Conservation (phyloP, 2,113 vertebrate genomes). For the Nothoprocta perdicaria region DNA sequence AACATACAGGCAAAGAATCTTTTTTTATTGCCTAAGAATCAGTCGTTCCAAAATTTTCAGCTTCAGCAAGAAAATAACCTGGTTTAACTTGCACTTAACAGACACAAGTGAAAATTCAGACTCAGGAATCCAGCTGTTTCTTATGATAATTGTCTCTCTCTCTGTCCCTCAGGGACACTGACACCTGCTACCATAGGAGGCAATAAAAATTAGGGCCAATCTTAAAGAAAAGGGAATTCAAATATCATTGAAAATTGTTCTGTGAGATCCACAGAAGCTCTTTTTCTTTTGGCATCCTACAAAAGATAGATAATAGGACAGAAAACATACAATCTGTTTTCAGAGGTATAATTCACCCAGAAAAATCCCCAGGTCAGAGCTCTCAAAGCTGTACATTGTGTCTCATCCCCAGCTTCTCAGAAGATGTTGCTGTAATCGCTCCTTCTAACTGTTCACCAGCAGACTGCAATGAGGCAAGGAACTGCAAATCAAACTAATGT, state of each 20-base stretch:
- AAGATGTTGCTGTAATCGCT: not conserved
- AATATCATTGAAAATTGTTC: not conserved
- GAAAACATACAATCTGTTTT: not conserved
- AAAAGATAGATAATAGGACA: not conserved
- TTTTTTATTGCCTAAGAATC: not conserved
- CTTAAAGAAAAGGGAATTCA: not conserved
- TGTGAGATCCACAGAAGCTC: not conserved
- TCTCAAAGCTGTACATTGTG: not conserved
- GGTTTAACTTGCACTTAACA: not conserved
- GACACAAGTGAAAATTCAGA: not conserved
- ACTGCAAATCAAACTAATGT: not conserved
- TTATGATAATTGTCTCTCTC: not conserved
- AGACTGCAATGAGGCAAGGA: not conserved
- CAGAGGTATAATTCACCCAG: not conserved
- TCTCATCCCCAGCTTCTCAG: not conserved
- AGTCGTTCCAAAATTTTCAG: not conserved
- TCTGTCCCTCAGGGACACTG: not conserved
- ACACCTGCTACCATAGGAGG: not conserved
- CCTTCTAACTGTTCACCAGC: not conserved
- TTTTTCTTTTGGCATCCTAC: not conserved
- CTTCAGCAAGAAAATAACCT: not conserved
- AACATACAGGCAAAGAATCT: not conserved
- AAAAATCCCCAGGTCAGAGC: not conserved
- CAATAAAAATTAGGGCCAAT: not conserved
- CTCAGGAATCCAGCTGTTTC: fast-evolving